These are phyloP conservation scores for Ageneiosus marmoratus DNA, from an alignment of 2,113 vertebrate genomes.

Conservation along the genomic window DNA sequence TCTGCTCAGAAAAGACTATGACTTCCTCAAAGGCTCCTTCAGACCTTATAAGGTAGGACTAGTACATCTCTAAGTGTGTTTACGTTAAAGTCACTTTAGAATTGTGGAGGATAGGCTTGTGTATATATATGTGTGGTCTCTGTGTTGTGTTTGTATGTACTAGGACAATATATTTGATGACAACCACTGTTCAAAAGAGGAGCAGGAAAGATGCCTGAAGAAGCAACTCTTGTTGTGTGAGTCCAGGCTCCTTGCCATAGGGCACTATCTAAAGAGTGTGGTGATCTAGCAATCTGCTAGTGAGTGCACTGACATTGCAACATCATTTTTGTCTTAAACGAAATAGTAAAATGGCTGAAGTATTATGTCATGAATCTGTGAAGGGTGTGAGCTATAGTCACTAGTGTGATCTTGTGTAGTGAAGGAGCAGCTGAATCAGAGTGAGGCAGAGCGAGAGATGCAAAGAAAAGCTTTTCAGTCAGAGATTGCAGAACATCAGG, in stretches of 20 bases:
- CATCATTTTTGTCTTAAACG: background rate
- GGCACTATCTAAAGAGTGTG: background rate
- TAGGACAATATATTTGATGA: conserved; percentile 25
- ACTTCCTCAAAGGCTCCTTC: conserved; percentile 48
- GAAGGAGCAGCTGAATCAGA: conserved; percentile 19
- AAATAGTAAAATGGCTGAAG: background rate
- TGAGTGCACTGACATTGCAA: background rate
- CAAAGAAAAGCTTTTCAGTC: conserved; percentile 22
- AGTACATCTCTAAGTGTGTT: background rate
- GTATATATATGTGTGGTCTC: background rate
- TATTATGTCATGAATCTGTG: background rate
- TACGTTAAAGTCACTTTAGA: background rate
- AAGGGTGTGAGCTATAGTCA: background rate
- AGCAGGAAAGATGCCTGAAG: conserved; percentile 24
- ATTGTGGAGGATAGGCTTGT: background rate
- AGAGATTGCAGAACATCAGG: conserved; percentile 14
- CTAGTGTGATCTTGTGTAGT: conserved; percentile 8
- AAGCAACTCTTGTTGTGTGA: conserved; percentile 34
- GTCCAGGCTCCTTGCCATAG: background rate
- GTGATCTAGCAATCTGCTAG: background rate
- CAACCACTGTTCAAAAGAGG: conserved; percentile 28
- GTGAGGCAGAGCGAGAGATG: conserved; percentile 20
- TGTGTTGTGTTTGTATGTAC: background rate
- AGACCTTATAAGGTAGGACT: conserved; percentile 36
- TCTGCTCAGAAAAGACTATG: conserved; percentile 40